These are phyloP conservation scores for Oryzias dopingdopingensis DNA, from an alignment of 2,797 vertebrate genomes.

Conservation along the genomic window DNA sequence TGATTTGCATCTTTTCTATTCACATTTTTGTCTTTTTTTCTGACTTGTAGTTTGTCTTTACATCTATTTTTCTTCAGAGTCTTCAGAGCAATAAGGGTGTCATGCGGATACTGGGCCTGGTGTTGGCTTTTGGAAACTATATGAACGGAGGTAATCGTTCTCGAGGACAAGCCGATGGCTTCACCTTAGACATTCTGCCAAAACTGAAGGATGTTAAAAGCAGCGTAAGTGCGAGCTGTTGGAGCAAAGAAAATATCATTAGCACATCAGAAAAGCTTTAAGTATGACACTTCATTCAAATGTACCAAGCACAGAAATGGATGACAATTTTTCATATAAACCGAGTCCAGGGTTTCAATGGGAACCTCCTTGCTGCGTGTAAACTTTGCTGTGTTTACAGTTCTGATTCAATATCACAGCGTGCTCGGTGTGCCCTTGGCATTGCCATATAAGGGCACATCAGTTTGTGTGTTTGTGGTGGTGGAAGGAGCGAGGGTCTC, in stretches of 20 bases:
- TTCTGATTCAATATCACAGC: slow-evolving; percentile 59
- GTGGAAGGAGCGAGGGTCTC: slow-evolving; percentile 56
- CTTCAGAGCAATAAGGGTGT: slow-evolving; percentile 83
- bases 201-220: slow-evolving; percentile 99
- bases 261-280: too few relatives aligned
- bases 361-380: slow-evolving; percentile 8
- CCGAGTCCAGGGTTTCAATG: slow-evolving; percentile 14
- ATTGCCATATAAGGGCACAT: slow-evolving; percentile 63
- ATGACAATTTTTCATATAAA: too few relatives aligned
- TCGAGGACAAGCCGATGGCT: slow-evolving; percentile 96
- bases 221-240: slow-evolving; percentile 80
- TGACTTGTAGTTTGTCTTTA: slow-evolving; percentile 3
- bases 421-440: slow-evolving; percentile 51
- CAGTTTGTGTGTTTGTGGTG: slow-evolving; percentile 62
- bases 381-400: slow-evolving; percentile 46
- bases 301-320: too few relatives aligned
- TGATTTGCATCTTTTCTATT: slow-evolving; percentile 9
- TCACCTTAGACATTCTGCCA: slow-evolving; percentile 93
- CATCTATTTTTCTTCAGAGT: slow-evolving; percentile 68
- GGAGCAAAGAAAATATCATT: too few relatives aligned
- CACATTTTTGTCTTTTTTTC: not conserved
- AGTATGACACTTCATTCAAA: too few relatives aligned
- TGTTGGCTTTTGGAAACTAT: slow-evolving; percentile 95
- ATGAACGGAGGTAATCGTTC: slow-evolving; percentile 98
- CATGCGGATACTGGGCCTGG: slow-evolving; percentile 87